Base-by-base conservation (phyloP, 2,888 invertebrate genomes). In the Diachrysia chrysitis region DNA sequence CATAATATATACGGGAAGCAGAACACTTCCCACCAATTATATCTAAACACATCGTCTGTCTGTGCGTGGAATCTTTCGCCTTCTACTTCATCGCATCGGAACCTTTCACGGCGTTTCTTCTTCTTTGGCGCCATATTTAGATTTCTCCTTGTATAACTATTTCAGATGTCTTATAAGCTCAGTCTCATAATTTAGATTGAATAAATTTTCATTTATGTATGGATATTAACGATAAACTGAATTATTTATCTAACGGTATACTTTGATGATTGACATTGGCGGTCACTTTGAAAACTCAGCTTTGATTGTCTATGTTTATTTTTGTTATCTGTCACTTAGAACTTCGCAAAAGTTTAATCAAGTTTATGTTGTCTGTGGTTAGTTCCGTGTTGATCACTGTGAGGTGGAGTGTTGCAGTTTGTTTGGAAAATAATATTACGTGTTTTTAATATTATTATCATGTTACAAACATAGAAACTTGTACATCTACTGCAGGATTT, bases 21-120 rank as follows among this genome's bases (percentile, higher is more conserved):
- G 54, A 91, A 91, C 0, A 93, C 87, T 81, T 94, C 93, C 89
- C 92, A 92, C 92, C 92, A 92, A 37, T 92, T 92, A 55, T 89
- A 90, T 51, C 81, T 76, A 62, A 91, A 90, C 0, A 90, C 86
- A 59, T 92, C 90, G 21, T 92, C 91, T 0, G 83, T 81, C 17
- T 85, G 87, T 1, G 90, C 86, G 48, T 87, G 86, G 70, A 92
- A 93, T 63, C 84, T 78, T 81, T 92, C 90, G 0, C 86, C 88
- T 58, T 88, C 82, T 0, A 88, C 63, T 48, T 84, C 79, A 62
- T 91, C 90, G 21, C 91, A 91, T 0, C 79, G 77, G 29, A 89
- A 79, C 64, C 73, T 82, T 3, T 83, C 72, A 0, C 69, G 37
- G 1, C 75, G 79, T 32, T 69, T 79, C 60, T 79, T 79, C 59